Conservation (phyloP, 2,888 invertebrate genomes). For the Cyaniris semiargus region DNA sequence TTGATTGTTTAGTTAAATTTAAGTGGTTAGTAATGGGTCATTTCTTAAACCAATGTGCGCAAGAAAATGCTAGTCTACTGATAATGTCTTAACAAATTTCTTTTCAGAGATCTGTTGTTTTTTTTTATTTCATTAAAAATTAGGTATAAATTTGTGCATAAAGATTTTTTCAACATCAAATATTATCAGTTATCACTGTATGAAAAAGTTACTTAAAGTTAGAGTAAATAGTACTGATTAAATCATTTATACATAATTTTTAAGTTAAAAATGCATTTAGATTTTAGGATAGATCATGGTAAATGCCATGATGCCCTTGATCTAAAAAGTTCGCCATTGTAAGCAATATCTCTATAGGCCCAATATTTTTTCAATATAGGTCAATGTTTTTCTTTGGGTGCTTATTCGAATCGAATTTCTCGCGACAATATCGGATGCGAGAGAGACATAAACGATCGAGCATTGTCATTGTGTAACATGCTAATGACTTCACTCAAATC, state of each 20-base stretch:
- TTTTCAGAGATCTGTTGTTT: neutral
- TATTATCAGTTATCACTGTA: neutral
- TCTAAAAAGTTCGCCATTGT: neutral
- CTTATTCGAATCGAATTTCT: neutral
- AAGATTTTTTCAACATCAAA: neutral
- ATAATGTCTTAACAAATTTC: neutral
- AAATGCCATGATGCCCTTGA: neutral
- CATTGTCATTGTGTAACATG: conserved; percentile 11
- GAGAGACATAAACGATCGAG: neutral
- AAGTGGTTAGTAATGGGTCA: conserved; percentile 4
- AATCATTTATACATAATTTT: neutral
- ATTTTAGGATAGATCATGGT: neutral
- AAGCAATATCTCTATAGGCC: neutral
- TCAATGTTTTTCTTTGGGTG: neutral
- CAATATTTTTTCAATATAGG: neutral
- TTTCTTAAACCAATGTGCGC: neutral
- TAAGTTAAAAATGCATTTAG: neutral
- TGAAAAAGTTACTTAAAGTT: no score
- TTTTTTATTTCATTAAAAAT: neutral
- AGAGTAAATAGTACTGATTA: no score
- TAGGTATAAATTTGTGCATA: neutral
- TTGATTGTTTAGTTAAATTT: neutral
- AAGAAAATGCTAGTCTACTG: neutral
- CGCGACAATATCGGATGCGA: neutral
- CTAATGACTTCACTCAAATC: conserved; percentile 9